Percentiles rank a stretch among this genome's conserved stretches.
Conservation (phyloP, 1,140 invertebrate species). For the Brachionus plicatilis region DNA sequence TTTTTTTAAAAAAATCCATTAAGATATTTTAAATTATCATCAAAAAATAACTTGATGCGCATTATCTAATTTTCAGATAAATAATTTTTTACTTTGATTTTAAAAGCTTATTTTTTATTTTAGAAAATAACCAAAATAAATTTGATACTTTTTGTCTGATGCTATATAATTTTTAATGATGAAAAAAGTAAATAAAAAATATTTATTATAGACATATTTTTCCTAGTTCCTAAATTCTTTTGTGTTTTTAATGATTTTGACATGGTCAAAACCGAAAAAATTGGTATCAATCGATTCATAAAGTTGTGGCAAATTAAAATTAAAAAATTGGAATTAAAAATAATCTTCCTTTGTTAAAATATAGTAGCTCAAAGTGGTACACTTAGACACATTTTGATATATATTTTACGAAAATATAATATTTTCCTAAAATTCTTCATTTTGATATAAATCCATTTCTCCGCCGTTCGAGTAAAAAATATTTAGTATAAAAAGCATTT, state of each 20-base stretch:
- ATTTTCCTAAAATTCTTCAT: background rate
- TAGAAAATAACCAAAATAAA: too few species aligned
- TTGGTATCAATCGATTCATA: background rate
- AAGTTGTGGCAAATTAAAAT: background rate
- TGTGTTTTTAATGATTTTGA: background rate
- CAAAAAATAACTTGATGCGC: too few species aligned
- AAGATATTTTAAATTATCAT: too few species aligned
- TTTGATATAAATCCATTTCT: background rate
- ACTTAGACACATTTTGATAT: background rate
- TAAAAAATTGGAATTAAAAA: background rate
- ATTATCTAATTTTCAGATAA: too few species aligned
- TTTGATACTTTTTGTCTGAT: too few species aligned
- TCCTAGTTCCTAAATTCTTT: background rate
- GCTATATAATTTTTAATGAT: too few species aligned
- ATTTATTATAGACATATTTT: background rate
- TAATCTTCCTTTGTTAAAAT: background rate
- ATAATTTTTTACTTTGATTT: too few species aligned
- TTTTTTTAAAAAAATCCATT: too few species aligned
- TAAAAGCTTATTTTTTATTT: too few species aligned
- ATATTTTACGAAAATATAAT: background rate
- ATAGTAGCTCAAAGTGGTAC: background rate
- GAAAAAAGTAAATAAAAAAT: too few species aligned
- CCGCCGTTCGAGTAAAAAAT: constrained; percentile 15
- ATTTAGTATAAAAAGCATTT: constrained; percentile 8
- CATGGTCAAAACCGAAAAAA: background rate